Conservation (phyloP, 2,113 vertebrate species). For the Hemichromis elongatus region DNA sequence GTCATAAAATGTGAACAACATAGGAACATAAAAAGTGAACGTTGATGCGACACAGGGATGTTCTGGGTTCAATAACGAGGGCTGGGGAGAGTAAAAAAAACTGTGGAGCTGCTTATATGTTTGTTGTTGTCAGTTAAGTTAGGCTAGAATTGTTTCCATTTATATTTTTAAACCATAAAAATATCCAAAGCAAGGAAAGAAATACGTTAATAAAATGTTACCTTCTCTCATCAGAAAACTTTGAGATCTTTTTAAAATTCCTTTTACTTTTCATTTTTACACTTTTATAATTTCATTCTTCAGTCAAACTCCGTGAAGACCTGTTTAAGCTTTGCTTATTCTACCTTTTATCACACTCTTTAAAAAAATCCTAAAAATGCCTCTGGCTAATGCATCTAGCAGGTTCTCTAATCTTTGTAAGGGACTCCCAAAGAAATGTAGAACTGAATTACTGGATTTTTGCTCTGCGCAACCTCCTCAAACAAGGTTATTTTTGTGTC, state of each 20-base stretch:
- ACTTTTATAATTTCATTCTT: neutral
- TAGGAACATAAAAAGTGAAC: too few species aligned
- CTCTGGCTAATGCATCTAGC: neutral
- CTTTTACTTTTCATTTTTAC: neutral
- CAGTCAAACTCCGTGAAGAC: accelerated
- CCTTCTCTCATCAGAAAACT: neutral
- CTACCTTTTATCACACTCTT: too few species aligned
- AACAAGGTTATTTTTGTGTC: neutral
- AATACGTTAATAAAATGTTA: neutral
- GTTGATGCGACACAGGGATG: neutral
- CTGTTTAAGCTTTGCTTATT: accelerated
- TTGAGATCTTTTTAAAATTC: neutral
- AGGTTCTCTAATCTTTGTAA: neutral
- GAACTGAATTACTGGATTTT: neutral
- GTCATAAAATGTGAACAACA: too few species aligned
- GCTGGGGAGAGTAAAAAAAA: neutral
- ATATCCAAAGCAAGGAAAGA: neutral
- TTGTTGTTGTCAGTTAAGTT: neutral
- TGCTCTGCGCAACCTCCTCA: neutral
- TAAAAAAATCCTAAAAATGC: neutral
- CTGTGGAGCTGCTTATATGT: neutral
- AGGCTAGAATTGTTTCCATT: neutral
- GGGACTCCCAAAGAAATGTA: too few species aligned
- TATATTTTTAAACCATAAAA: neutral
- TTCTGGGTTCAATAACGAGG: neutral